These are phyloP conservation scores for Ophraella communa DNA, from an alignment of 2,888 invertebrate species.

Conservation along the genomic window DNA sequence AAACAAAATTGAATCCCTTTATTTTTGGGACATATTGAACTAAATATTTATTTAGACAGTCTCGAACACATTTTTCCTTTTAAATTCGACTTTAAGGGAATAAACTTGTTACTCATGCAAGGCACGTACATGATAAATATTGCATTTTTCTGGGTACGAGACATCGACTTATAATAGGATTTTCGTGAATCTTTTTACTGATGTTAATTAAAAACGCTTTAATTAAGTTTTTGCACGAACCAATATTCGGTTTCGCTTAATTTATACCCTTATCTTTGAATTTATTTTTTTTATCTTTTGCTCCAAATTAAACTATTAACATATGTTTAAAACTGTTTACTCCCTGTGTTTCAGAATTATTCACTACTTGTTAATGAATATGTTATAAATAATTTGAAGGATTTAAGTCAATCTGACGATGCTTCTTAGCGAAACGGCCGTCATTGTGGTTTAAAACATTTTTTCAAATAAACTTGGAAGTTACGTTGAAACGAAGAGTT, in stretches of 20 bases:
- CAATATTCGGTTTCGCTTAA: slow-evolving; percentile 3
- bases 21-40: no score
- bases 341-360: no score
- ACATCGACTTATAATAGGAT: slow-evolving; percentile 18
- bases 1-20: no score
- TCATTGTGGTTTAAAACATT: no score
- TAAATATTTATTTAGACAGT: neutral
- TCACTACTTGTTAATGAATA: no score
- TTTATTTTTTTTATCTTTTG: neutral
- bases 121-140: slow-evolving; percentile 21
- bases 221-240: slow-evolving; percentile 15
- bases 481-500: no score
- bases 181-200: slow-evolving; percentile 1
- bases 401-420: no score
- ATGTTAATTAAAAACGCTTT: slow-evolving; percentile 5
- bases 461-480: no score
- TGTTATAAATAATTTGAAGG: no score
- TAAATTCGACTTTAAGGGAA: neutral
- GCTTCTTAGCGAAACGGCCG: no score
- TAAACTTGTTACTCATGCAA: neutral
- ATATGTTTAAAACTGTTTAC: neutral
- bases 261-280: neutral
- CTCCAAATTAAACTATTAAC: neutral
- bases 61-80: neutral
- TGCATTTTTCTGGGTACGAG: slow-evolving; percentile 16